Evolutionary conservation across 2,888 invertebrate genomes (phyloP), one percentile per base, ranked within the genome.

Genomic region (Tetragonisca angustula): DNA sequence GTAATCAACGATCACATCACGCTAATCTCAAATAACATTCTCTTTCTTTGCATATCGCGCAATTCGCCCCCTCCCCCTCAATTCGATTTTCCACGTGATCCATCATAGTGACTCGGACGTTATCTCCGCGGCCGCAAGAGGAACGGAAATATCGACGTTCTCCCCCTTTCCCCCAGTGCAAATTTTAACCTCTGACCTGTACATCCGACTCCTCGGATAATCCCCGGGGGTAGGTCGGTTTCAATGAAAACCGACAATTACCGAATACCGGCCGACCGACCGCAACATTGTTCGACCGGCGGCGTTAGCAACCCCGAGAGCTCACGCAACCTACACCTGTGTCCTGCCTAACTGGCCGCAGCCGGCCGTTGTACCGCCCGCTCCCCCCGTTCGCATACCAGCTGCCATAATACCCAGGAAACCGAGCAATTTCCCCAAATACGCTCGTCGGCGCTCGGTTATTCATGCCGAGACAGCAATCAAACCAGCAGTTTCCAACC

Each of bases 401-500:
- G 2, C 59, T 9, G 13, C 50, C 24, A 17, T 43, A 59, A 62
- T 65, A 24, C 6, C 65, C 61, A 32, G 65, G 76, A 76, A 76
- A 70, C 72, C 72, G 72, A 72, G 62, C 56, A 36, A 81, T 59
- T 32, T 54, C 68, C 43, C 74, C 56, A 59, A 83, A 68, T 67
- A 65, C 68, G 64, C 61, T 24, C 65, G 76, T 27, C 69, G 27
- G 17, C 70, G 54, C 24, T 59, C 69, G 72, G 65, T 69, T 83
- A 64, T 75, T 81, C 87, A 71, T 50, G 76, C 19, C 71, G 68
- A 71, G 71, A 78, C 81, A 69, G 67, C 81, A 50, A 84, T 84
- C 79, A 79, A 83, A 76, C 72, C 79, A 70, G 74, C 43, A 43
- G 43, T 43, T 76, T 82, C 74, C 21, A 9, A 19, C 24, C 49